phyloP scores from a whole-genome alignment of 2,888 invertebrate species.

The Nomada fabriciana region DNA sequence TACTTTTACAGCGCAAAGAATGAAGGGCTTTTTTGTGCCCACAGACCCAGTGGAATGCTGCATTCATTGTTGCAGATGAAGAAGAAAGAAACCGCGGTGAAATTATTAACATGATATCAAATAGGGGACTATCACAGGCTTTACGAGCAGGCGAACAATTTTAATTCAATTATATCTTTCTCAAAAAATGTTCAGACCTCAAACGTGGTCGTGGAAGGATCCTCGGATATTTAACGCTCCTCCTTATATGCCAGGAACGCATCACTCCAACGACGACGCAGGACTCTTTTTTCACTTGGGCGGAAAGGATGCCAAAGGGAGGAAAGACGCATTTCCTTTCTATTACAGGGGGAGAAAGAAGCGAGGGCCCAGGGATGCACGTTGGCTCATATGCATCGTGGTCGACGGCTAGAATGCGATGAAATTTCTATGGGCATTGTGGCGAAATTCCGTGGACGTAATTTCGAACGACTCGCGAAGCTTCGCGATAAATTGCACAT shows the following conservation, averaged over 20 bases:
- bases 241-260: slow-evolving; percentile 32
- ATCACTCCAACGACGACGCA: slow-evolving; percentile 26
- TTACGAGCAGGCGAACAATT: neutral
- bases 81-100: neutral
- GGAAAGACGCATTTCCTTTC: slow-evolving; percentile 37
- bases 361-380: slow-evolving; percentile 30
- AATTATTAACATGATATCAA: neutral
- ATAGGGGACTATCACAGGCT: neutral
- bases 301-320: neutral
- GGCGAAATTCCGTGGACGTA: slow-evolving; percentile 67
- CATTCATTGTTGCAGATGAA: neutral
- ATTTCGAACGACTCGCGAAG: slow-evolving; percentile 58
- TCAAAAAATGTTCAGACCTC: neutral
- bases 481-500: slow-evolving; percentile 59
- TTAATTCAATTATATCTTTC: neutral
- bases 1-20: neutral
- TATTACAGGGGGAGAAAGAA: slow-evolving; percentile 26
- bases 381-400: slow-evolving; percentile 44
- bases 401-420: slow-evolving; percentile 61
- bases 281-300: slow-evolving; percentile 18
- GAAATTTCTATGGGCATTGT: slow-evolving; percentile 60
- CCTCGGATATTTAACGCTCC: slow-evolving; percentile 52
- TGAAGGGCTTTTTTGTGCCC: neutral
- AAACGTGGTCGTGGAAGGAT: no score
- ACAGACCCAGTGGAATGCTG: neutral